A percentile compares a stretch with the other conserved stretches of the same genome.
These are phyloP conservation scores for Labeo rohita DNA, from an alignment of 2,113 vertebrate genomes.

Conservation along the genomic window DNA sequence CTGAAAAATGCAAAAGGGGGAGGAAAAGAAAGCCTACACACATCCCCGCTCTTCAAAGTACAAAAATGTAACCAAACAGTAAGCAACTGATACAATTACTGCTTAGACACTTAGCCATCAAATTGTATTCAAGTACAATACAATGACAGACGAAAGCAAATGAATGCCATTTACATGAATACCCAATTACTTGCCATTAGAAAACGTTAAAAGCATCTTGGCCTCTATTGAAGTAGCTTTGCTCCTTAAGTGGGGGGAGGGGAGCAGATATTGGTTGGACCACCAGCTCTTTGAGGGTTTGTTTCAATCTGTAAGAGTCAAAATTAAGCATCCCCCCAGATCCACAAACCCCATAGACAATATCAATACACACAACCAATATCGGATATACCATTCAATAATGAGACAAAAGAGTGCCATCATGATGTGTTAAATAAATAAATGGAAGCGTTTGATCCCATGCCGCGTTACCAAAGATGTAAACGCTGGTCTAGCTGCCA, in stretches of 20 bases:
- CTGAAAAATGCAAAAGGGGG: slow-evolving; percentile 76
- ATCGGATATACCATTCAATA: slow-evolving; percentile 51
- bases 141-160: slow-evolving; percentile 41
- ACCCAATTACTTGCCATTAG: slow-evolving; percentile 57
- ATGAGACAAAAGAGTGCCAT: slow-evolving; percentile 34
- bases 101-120: slow-evolving; percentile 52
- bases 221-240: slow-evolving; percentile 66
- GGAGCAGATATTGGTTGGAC: slow-evolving; percentile 59
- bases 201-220: slow-evolving; percentile 69
- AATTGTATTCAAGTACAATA: slow-evolving; percentile 50
- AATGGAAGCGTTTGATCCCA: slow-evolving; percentile 36
- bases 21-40: slow-evolving; percentile 68
- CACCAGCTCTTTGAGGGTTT: slow-evolving; percentile 61
- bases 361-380: slow-evolving; percentile 63
- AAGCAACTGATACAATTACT: slow-evolving; percentile 11
- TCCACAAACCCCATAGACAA: slow-evolving; percentile 56
- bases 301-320: slow-evolving; percentile 79
- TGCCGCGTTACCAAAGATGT: slow-evolving; percentile 62
- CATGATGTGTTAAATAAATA: background rate
- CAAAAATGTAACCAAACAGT: slow-evolving; percentile 48
- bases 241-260: slow-evolving; percentile 60
- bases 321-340: slow-evolving; percentile 69
- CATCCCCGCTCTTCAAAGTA: slow-evolving; percentile 61
- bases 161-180: slow-evolving; percentile 40
- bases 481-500: slow-evolving; percentile 60